Evolutionary conservation across 2,113 vertebrate genomes (phyloP), one percentile per base, ranked within the genome.

Genomic region (Oryzias melastigma): DNA sequence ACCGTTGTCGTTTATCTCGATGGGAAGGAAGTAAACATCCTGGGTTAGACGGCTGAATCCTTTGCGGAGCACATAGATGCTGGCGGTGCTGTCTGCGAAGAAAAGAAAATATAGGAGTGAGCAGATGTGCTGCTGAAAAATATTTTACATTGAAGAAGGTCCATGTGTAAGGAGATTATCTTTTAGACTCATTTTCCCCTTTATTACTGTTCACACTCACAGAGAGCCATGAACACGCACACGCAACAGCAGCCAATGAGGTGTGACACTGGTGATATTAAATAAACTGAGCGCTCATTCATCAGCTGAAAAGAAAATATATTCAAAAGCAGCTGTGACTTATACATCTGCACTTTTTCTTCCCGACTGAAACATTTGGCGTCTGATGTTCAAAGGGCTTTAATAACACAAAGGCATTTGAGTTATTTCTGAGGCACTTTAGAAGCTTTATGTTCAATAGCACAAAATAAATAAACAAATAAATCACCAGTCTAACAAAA

Each of bases 1-100:
- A 0, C 97, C 97, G 0, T 95, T 95, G 14, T 99, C 97, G 0
- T 92, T 97, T 75, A 99, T 98, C 69, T 98, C 93, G 0, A 99
- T 92, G 20, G 96, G 96, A 3, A 99, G 92, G 14, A 91, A 90
- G 81, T 96, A 98, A 2, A 96, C 48, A 1, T 97, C 95, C 89
- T 98, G 95, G 46, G 92, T 93, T 65, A 95, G 90, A 0, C 95
- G 93, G 27, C 93, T 97, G 82, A 98, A 97, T 24, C 95, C 93
- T 41, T 90, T 92, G 0, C 93, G 94, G 5, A 93, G 87, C 5
- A 95, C 93, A 0, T 93, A 92, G 57, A 99, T 83, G 0, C 92
- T 93, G 1, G 95, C 95, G 0, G 96, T 96, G 80, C 93, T 95
- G 84, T 97, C 97, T 99, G 92, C 46, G 29, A 71, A 40, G 13